A percentile compares a stretch with the other conserved stretches of the same genome.
These are phyloP conservation scores for Ptychodera flava DNA, from an alignment of 35 echinoderm and acorn worm genomes.

Conservation along the genomic window DNA sequence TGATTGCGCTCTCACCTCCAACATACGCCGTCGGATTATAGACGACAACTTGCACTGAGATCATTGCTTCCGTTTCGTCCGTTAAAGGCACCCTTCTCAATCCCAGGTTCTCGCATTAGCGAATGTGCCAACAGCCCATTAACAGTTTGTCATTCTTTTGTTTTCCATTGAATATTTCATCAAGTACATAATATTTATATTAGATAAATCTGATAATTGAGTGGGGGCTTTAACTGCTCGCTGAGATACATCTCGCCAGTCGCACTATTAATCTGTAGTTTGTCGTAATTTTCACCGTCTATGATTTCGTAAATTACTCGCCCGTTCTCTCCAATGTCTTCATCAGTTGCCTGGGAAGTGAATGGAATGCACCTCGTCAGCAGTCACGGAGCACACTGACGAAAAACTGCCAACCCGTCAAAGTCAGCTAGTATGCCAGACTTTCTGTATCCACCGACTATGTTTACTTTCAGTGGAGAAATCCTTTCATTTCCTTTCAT, in stretches of 20 bases:
- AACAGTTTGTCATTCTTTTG: too few relatives aligned
- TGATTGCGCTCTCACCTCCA: not conserved
- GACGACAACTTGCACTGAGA: not conserved
- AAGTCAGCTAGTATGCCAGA: too few relatives aligned
- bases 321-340: not conserved
- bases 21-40: not conserved
- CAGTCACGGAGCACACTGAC: not conserved
- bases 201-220: too few relatives aligned
- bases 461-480: too few relatives aligned
- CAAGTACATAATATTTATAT: too few relatives aligned
- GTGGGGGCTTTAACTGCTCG: too few relatives aligned
- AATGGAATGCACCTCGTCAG: not conserved
- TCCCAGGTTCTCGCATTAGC: too few relatives aligned
- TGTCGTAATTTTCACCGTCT: not conserved
- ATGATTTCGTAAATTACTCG: not conserved
- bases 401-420: not conserved
- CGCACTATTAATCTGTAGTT: not conserved
- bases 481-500: too few relatives aligned
- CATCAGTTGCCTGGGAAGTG: not conserved
- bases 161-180: too few relatives aligned
- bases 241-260: not conserved
- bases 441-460: too few relatives aligned
- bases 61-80: not conserved
- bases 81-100: not conserved
- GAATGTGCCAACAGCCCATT: too few relatives aligned